Percentiles rank a stretch among this genome's conserved stretches.
Conservation (phyloP, 2,888 invertebrate genomes). For the Orthosia incerta region DNA sequence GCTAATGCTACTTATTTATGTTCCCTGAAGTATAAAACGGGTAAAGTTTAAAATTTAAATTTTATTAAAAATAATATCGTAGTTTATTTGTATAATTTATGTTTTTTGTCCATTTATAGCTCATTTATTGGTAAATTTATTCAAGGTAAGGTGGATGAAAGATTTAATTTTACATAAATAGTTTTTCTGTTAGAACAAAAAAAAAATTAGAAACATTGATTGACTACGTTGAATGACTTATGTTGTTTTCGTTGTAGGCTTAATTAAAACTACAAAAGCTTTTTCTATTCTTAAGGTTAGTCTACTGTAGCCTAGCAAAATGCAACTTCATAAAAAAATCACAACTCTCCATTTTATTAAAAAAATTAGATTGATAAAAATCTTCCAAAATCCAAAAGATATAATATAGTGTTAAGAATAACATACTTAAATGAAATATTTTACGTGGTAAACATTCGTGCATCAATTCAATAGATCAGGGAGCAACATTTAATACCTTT, state of each 20-base stretch:
- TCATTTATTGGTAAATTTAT: conserved; percentile 39
- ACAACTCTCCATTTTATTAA: background rate
- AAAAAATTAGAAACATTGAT: background rate
- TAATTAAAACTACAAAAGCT: background rate
- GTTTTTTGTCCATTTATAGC: conserved; percentile 16
- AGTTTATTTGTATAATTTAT: conserved; percentile 35
- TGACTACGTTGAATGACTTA: too few species aligned
- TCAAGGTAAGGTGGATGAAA: conserved; percentile 4
- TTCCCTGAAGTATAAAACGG: conserved; percentile 8
- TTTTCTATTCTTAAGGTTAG: background rate
- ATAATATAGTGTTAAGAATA: background rate
- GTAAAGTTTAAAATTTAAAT: conserved; percentile 14
- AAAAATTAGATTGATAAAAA: background rate
- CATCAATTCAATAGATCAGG: conserved; percentile 27
- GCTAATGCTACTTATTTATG: conserved; percentile 43
- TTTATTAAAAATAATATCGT: conserved; percentile 9
- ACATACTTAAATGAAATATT: conserved; percentile 21
- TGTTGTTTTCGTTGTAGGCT: too few species aligned
- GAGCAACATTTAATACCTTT: conserved; percentile 15
- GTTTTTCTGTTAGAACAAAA: background rate
- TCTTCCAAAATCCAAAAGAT: background rate
- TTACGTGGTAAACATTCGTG: conserved; percentile 33
- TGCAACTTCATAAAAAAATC: background rate
- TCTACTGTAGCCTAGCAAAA: background rate
- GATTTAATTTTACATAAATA: conserved; percentile 12